Base-by-base conservation (phyloP, 2,113 vertebrate genomes). In the Hippocampus abdominalis region DNA sequence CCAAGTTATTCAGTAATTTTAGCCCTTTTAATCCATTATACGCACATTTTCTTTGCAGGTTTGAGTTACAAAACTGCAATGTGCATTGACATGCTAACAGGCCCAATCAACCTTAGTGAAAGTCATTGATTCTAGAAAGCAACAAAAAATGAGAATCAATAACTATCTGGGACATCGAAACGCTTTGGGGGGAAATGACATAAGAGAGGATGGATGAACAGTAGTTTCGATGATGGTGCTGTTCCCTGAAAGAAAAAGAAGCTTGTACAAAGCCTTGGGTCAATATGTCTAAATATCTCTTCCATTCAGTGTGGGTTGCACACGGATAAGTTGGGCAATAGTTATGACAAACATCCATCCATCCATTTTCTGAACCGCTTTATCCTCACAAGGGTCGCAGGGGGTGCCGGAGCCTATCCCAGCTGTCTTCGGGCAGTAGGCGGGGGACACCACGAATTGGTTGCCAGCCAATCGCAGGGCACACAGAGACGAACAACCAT, bases 91-190 rank as follows among this genome's bases (percentile, higher is more conserved):
- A n/a, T 57, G 40, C 64, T 29, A 69, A 76, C 67, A 69, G 61
- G 69, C 54, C 64, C 69, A 77, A 77, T 64, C 40, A 64, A 76
- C 62, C 69, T 49, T 54, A 49, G 51, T 39, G 44, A 69, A 70
- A 73, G 54, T 68, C 40, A 76, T 60, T 70, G 61, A 85, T 71
- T 69, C 54, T 48, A 29, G 46, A 59, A 78, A 75, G 40, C n/a
- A 64, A 42, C 69, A 71, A 65, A 65, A 60, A 23, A 25, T 68
- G 21, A 64, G 51, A 69, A 75, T 81, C 80, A 53, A 66, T 71
- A 74, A 20, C 54, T 56, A 29, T 72, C 40, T 7, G 5, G 10
- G 18, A 16, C 72, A 62, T 81, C 63, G 63, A 20, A 61, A 51
- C 2, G 21, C 69, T 76, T 65, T 71, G 23, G 21, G 51, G 51